Evolutionary conservation across 1,140 invertebrate species (phyloP), one percentile per base, ranked within the genome.

Genomic region (Triops longicaudatus): DNA sequence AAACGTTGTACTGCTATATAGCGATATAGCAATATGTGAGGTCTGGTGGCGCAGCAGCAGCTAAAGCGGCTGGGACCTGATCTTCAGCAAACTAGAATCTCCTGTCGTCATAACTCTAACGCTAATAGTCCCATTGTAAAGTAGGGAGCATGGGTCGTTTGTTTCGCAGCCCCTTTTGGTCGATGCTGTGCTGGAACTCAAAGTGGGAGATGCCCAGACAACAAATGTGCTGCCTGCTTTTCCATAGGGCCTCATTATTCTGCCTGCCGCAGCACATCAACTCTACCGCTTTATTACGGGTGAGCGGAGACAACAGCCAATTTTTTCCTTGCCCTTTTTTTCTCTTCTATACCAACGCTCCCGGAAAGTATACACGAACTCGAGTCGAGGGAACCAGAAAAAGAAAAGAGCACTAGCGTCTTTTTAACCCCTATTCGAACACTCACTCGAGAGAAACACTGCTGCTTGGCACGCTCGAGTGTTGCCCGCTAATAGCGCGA

Each of bases 11-110:
- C 31, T 4, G 31, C 31, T 37, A 7, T 37, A 37, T 2, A 63
- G 50, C 50, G 50, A 17, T 63, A 63, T 22, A 63, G 50, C 50
- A 63, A 63, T 63, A 63, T 63, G 50, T 63, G 50, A 63, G 50
- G 50, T 63, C 50, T 63, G 14, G 14, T 63, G 50, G 50, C 22
- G 50, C 17, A 17, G 50, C 50, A 63, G 50, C 50, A 63, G 50
- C 50, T 63, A 63, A 63, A 63, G 17, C 50, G 50, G n/a, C 50
- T 63, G 50, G 50, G 50, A 63, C n/a, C 50, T 63, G 50, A 63
- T 63, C 50, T 63, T 63, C 50, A 63, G 50, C 50, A 63, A 63
- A 63, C 50, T 63, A 63, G 50, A 63, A 63, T 63, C 50, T 63
- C 50, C 50, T 63, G 50, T 63, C 50, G 50, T 63, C 50, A 63